A percentile compares a stretch with the other conserved stretches of the same genome.
These are phyloP conservation scores for Rhagonycha lutea DNA, from an alignment of 2,888 invertebrate genomes.

Conservation along the genomic window DNA sequence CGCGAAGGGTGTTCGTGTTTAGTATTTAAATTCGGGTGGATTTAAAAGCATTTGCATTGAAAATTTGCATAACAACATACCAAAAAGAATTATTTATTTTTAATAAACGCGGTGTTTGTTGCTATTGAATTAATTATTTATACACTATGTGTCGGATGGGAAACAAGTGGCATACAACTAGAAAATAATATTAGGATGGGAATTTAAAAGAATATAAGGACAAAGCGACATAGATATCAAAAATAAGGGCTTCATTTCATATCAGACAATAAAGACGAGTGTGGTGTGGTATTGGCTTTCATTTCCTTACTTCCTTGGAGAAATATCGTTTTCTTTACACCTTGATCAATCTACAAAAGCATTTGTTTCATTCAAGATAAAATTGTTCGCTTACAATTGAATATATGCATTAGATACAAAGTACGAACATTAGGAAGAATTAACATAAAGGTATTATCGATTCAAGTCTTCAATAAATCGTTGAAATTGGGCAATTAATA, in stretches of 20 bases:
- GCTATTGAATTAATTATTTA: not conserved
- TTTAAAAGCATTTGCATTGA: not conserved
- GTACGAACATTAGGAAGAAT: not conserved
- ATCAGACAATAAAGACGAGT: slow-evolving; percentile 2
- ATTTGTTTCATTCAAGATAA: not conserved
- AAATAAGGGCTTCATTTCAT: not conserved
- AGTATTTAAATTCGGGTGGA: not conserved
- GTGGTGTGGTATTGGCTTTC: not conserved
- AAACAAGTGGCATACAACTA: not conserved
- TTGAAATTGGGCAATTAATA: not conserved
- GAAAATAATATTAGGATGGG: not conserved
- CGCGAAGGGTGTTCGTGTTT: not conserved
- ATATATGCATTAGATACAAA: not conserved
- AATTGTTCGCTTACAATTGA: not conserved
- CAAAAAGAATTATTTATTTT: not conserved
- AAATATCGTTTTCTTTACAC: not conserved
- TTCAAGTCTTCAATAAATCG: not conserved
- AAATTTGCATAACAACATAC: not conserved
- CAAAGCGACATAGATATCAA: slow-evolving; percentile 1
- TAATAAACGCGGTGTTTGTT: not conserved
- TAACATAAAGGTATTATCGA: not conserved
- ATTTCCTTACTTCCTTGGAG: not conserved
- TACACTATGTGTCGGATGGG: not conserved
- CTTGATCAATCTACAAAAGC: not conserved
- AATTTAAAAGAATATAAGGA: not conserved